Conservation (phyloP, 1,140 invertebrate species). For the Mycetomoellerius zeteki region DNA sequence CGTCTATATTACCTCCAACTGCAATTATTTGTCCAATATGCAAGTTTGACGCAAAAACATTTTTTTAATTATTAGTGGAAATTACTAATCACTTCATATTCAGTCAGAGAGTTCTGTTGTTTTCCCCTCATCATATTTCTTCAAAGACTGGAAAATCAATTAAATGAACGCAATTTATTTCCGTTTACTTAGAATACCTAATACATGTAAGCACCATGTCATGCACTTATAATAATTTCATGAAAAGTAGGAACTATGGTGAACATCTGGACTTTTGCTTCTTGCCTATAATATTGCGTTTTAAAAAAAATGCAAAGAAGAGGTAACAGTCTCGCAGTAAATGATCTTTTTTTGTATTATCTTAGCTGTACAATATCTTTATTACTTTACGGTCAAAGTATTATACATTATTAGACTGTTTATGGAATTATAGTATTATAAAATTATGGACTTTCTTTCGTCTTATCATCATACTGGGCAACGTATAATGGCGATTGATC, state of each 20-base stretch:
- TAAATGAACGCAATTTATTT: not conserved
- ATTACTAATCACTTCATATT: not conserved
- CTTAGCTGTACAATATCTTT: not conserved
- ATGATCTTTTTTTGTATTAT: not conserved
- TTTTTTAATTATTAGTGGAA: not conserved
- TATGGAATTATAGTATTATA: not conserved
- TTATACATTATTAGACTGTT: not conserved
- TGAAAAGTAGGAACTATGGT: not conserved
- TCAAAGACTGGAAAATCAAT: not conserved
- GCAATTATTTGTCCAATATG: not conserved
- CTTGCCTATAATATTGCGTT: not conserved
- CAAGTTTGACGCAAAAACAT: not conserved
- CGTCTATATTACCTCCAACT: not conserved
- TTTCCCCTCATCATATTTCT: not conserved
- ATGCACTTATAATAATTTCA: not conserved
- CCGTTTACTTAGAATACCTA: not conserved
- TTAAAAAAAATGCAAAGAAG: not conserved
- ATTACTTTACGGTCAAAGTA: not conserved
- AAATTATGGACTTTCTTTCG: not conserved
- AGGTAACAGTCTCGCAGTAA: not conserved
- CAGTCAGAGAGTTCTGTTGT: not conserved
- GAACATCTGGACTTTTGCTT: not conserved
- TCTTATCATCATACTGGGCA: not conserved
- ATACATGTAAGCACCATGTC: not conserved
- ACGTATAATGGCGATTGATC: constrained; percentile 34